Evolutionary conservation across 2,797 vertebrate species (phyloP).

Genomic region (Heteromormyrus szaboi): DNA sequence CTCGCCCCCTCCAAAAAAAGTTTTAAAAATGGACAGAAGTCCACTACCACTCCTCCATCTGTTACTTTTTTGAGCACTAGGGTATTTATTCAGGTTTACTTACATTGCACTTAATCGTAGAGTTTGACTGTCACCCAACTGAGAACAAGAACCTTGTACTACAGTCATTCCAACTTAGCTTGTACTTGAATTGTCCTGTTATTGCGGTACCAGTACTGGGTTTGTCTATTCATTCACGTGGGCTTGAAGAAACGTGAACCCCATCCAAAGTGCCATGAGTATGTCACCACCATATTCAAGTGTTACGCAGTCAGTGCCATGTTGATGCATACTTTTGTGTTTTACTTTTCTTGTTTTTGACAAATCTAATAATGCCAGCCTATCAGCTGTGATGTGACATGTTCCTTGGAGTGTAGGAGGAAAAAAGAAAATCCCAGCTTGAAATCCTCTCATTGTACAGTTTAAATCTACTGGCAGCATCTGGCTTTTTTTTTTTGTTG

Average conservation of each 20-base stretch:
- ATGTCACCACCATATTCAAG: conserved; percentile 10
- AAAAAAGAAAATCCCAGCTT: neutral
- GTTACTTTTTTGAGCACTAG: conserved; percentile 28
- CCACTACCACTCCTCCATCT: conserved; percentile 8
- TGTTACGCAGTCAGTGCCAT: conserved; percentile 49
- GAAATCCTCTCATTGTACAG: neutral
- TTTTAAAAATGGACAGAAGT: conserved; percentile 31
- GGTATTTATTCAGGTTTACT: conserved; percentile 41
- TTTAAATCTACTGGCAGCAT: neutral
- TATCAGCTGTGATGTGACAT: conserved; percentile 15
- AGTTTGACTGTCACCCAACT: conserved; percentile 33
- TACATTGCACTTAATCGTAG: conserved; percentile 47
- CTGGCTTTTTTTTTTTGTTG: neutral
- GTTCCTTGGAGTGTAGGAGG: neutral
- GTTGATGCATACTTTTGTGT: conserved; percentile 30
- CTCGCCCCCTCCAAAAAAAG: conserved; percentile 1
- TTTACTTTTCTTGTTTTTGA: conserved; percentile 11
- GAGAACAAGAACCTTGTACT: conserved; percentile 31
- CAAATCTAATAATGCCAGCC: conserved; percentile 14
- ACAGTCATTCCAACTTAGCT: conserved; percentile 55
- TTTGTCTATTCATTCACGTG: conserved; percentile 25
- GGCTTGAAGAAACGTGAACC: conserved; percentile 24
- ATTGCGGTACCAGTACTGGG: conserved; percentile 25
- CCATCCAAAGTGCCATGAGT: conserved; percentile 48
- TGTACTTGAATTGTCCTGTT: conserved; percentile 49